Evolutionary conservation across 2,888 invertebrate species (phyloP), one percentile per base, ranked within the genome.

Genomic region (Biston stratarius): DNA sequence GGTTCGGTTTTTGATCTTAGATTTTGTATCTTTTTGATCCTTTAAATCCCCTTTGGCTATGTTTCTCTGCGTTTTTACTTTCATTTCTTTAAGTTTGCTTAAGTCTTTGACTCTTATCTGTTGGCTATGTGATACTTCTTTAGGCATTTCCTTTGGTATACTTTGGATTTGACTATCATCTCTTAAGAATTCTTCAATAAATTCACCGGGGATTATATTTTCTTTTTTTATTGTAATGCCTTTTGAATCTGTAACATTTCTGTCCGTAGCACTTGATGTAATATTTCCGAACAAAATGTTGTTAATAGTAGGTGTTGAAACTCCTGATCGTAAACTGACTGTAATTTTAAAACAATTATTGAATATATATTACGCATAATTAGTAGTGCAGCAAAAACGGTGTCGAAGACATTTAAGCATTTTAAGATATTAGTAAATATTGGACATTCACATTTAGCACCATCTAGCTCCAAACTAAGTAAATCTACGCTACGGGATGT

Each of bases 301-400:
- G 40, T 79, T 82, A 69, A 92, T 90, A 7, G 85, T 80, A 5
- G 92, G 91, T 2, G 92, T 92, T 0, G 88, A 83, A 1, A 83
- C 81, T 24, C 77, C 83, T 44, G 86, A 83, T n/a, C 34, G 47
- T n/a, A 59, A 38, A 49, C 55, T 68, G 12, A 63, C 74, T 77
- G 61, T 66, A 71, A 77, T 67, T 47, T n/a, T 51, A 67, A 38
- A 14, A 49, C 61, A 64, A 59, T 12, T 42, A 34, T 48, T 49
- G 33, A 47, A 42, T 60, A 49, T 33, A 0, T 49, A 12, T 0
- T 47, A 47, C 7, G 47, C 15, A 14, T 24, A 24, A 24, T 24
- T 24, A 24, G 24, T 24, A 3, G 1, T 1, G 24, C 3, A 24
- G 24, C 24, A 24, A 47, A 47, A 15, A 47, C 15, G 11, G 42